Evolutionary conservation across 2,888 invertebrate genomes (phyloP).

Genomic region (Leuctra nigra): DNA sequence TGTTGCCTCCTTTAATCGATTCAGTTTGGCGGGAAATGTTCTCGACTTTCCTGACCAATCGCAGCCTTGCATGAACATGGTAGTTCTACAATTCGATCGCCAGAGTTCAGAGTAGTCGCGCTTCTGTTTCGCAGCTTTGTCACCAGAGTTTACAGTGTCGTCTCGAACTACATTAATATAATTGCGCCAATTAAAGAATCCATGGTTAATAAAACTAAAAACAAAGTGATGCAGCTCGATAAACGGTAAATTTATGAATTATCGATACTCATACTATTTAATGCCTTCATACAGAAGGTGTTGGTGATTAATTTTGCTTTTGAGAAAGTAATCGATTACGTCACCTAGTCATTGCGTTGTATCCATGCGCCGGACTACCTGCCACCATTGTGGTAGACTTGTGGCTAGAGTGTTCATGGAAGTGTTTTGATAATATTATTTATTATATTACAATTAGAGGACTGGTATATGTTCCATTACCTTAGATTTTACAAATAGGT

Average conservation of each 20-base stretch:
- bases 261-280: too few species aligned
- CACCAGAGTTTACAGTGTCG: background rate
- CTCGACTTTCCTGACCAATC: too few species aligned
- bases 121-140: background rate
- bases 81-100: too few species aligned
- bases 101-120: too few species aligned
- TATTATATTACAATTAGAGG: slow-evolving; percentile 20
- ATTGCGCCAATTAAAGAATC: slow-evolving; percentile 6
- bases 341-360: slow-evolving; percentile 26
- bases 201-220: background rate
- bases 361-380: slow-evolving; percentile 28
- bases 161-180: background rate
- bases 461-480: slow-evolving; percentile 18
- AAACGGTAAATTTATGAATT: too few species aligned
- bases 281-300: too few species aligned
- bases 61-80: too few species aligned
- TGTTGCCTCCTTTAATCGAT: too few species aligned
- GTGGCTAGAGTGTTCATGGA: slow-evolving; percentile 22
- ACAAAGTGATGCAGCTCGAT: too few species aligned
- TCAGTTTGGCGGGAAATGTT: too few species aligned
- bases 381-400: slow-evolving; percentile 27
- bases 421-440: slow-evolving; percentile 21
- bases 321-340: slow-evolving; percentile 27
- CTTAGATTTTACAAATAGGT: slow-evolving; percentile 11
- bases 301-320: background rate